Conservation (phyloP, 2,797 vertebrate genomes). For the Diceros bicornis region DNA sequence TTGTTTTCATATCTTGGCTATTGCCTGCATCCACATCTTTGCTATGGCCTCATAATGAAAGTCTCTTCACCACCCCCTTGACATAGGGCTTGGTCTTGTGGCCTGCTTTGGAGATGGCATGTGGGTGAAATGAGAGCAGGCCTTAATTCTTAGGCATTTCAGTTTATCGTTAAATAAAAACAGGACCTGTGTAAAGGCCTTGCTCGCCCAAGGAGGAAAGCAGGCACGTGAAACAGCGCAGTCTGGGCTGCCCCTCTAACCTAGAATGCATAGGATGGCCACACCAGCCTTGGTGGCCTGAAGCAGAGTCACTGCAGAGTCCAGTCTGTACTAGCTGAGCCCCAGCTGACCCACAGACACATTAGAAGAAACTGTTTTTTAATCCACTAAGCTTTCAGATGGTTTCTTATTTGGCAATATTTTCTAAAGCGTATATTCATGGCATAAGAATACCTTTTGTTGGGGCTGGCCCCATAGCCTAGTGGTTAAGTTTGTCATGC, state of each 20-base stretch:
- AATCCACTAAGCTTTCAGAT: neutral
- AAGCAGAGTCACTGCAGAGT: rapidly evolving
- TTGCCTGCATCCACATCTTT: neutral
- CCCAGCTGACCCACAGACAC: neutral
- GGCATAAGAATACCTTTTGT: neutral
- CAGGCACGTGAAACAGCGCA: neutral
- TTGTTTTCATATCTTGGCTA: neutral
- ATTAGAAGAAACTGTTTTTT: neutral
- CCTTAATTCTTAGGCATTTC: neutral
- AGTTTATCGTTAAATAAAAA: neutral
- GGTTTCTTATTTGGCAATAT: neutral
- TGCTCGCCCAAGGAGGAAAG: neutral
- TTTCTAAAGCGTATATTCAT: neutral
- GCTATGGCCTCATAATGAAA: neutral
- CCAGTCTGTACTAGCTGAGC: rapidly evolving
- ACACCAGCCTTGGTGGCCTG: rapidly evolving
- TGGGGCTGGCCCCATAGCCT: neutral
- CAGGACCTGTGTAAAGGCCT: neutral
- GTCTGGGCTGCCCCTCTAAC: rapidly evolving
- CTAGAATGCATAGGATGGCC: rapidly evolving
- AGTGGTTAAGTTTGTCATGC: too few species aligned
- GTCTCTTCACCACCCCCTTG: neutral
- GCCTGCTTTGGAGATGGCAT: neutral
- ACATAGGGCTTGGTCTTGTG: neutral
- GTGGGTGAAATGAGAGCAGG: neutral